A percentile compares a stretch with the other conserved stretches of the same genome.
phyloP scores from a whole-genome alignment of 2,113 vertebrate genomes.

The Epinephelus lanceolatus region DNA sequence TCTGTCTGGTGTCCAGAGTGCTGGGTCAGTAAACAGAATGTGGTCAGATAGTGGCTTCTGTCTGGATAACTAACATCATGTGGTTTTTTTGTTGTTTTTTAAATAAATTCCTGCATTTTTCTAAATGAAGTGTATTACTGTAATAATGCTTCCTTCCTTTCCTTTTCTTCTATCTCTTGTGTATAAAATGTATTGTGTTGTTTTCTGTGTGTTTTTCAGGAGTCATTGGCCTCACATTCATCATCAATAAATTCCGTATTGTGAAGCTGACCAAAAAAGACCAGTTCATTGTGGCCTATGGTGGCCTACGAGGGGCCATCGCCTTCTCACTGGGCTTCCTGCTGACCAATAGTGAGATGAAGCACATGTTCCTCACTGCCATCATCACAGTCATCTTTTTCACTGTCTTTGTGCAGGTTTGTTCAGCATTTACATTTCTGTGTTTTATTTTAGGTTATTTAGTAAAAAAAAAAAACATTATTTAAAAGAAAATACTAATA shows the following conservation, averaged over 20 bases:
- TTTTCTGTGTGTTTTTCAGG: slow-evolving; percentile 79
- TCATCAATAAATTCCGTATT: slow-evolving; percentile 97
- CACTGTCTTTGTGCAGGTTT: slow-evolving; percentile 97
- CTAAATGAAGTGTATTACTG: no score
- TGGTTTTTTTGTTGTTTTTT: neutral
- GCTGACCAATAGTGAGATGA: slow-evolving; percentile 85
- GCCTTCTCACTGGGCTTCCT: slow-evolving; percentile 96
- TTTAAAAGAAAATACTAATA: neutral
- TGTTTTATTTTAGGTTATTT: neutral
- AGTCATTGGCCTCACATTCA: slow-evolving; percentile 92
- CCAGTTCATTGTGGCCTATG: slow-evolving; percentile 97
- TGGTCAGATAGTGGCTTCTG: neutral
- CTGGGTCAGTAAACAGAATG: slow-evolving; percentile 84
- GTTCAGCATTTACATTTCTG: neutral
- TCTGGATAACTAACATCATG: neutral
- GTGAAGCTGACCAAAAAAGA: slow-evolving; percentile 96
- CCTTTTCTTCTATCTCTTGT: neutral
- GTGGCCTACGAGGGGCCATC: slow-evolving; percentile 95
- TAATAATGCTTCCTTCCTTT: neutral
- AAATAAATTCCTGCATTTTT: neutral
- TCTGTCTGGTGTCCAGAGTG: slow-evolving; percentile 93
- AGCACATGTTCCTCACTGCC: slow-evolving; percentile 95
- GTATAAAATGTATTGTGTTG: neutral
- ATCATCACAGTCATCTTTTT: slow-evolving; percentile 99
- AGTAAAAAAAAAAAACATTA: no score